These are phyloP conservation scores for Saxidomus purpurata DNA, from an alignment of 1,140 invertebrate species.

Conservation along the genomic window DNA sequence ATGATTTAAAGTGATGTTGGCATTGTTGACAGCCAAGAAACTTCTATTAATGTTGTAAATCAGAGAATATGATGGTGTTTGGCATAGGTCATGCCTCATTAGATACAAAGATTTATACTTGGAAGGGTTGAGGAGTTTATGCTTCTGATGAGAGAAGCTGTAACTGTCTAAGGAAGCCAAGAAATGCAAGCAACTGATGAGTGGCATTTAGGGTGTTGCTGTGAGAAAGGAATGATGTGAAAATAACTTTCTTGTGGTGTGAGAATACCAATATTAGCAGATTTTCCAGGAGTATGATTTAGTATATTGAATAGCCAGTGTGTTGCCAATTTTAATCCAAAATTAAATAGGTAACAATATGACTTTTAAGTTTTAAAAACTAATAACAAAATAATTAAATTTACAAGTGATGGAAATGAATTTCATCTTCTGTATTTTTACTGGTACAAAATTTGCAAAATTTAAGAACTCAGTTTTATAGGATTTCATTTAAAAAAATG, in stretches of 20 bases:
- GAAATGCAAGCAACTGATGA: slow-evolving; percentile 1
- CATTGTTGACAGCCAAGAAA: slow-evolving; percentile 15
- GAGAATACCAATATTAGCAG: neutral
- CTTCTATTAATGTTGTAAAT: slow-evolving; percentile 26
- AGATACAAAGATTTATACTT: slow-evolving; percentile 37
- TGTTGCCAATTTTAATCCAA: too few species aligned
- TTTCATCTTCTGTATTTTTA: too few species aligned
- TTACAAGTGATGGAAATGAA: too few species aligned
- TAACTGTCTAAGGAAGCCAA: neutral
- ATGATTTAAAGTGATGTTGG: slow-evolving; percentile 35
- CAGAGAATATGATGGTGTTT: slow-evolving; percentile 19
- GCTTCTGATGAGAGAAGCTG: neutral
- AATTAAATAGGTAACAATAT: too few species aligned
- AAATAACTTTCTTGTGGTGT: neutral
- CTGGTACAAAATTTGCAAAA: too few species aligned
- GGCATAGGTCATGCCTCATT: slow-evolving; percentile 40
- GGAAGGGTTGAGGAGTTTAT: neutral
- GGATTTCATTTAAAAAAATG: too few species aligned
- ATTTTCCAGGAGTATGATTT: too few species aligned
- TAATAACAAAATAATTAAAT: too few species aligned
- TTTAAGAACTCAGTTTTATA: too few species aligned
- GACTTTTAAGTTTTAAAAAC: too few species aligned
- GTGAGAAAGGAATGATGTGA: slow-evolving; percentile 18
- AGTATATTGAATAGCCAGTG: too few species aligned
- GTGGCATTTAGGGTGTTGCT: neutral